Conservation (phyloP, 1,140 invertebrate species). For the Orchesella cincta region DNA sequence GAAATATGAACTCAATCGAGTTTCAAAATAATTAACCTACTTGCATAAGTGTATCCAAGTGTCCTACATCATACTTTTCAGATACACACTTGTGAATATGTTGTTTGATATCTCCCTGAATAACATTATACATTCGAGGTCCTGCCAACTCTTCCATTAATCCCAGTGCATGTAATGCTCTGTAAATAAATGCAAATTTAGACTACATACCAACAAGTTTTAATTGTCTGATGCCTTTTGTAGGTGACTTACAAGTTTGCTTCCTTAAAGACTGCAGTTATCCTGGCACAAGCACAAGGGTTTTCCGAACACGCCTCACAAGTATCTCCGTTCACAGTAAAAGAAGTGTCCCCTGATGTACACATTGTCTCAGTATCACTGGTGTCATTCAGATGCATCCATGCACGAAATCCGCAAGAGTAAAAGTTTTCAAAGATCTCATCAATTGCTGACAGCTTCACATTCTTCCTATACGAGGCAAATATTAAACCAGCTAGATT, state of each 20-base stretch:
- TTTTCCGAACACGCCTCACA: constrained; percentile 71
- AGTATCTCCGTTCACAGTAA: constrained; percentile 44
- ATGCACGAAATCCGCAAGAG: constrained; percentile 47
- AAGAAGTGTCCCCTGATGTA: constrained; percentile 40
- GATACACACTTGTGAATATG: constrained; percentile 32
- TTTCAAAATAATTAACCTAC: constrained; percentile 23
- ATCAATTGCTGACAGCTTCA: constrained; percentile 18
- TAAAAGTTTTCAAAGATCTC: constrained; percentile 48
- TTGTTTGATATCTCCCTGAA: constrained; percentile 36
- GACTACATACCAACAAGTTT: background rate
- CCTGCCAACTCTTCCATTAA: constrained; percentile 57
- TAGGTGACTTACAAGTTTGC: constrained; percentile 66
- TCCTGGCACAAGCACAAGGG: constrained; percentile 72
- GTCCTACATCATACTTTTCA: constrained; percentile 43
- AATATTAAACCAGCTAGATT: background rate
- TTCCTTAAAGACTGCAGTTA: constrained; percentile 74
- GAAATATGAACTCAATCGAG: constrained; percentile 17
- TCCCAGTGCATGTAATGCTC: constrained; percentile 33
- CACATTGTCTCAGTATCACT: background rate
- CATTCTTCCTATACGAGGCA: background rate
- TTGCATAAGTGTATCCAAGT: constrained; percentile 38
- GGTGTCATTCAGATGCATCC: constrained; percentile 19
- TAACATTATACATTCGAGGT: constrained; percentile 39
- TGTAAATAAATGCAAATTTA: constrained; percentile 47
- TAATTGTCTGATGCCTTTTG: background rate